phyloP scores from a whole-genome alignment of 92 coral and sea anemone species.

The Umimayanthus chanpuru region DNA sequence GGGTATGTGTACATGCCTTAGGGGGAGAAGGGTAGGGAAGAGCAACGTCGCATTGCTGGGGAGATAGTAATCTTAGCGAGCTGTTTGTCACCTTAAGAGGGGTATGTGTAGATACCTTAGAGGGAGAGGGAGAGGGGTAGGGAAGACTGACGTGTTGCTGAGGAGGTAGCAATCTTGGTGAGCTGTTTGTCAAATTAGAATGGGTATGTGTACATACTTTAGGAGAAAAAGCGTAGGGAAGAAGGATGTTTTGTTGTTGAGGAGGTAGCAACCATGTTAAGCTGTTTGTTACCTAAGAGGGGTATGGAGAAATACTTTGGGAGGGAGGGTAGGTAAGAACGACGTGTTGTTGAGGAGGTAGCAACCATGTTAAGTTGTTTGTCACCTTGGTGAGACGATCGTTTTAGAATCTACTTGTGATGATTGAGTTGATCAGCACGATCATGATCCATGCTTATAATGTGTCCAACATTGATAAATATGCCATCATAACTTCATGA shows the following conservation, averaged over 20 bases:
- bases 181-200: conserved; percentile 43
- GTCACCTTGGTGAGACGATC: conserved; percentile 36
- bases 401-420: neutral
- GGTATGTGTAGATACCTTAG: conserved; percentile 18
- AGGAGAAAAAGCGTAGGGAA: neutral
- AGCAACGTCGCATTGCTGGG: conserved; percentile 52
- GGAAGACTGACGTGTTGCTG: conserved; percentile 50
- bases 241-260: conserved; percentile 44
- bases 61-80: conserved; percentile 50
- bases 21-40: conserved; percentile 1
- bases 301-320: conserved; percentile 15
- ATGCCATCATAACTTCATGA: neutral
- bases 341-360: conserved; percentile 53
- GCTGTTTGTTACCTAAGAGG: conserved; percentile 45
- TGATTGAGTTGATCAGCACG: neutral
- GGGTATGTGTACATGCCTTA: conserved; percentile 28
- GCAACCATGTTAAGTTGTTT: conserved; percentile 42
- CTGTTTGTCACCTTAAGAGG: conserved; percentile 47
- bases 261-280: conserved; percentile 48
- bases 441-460: neutral
- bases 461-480: too few species aligned
- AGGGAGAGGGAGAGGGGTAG: neutral
- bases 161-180: conserved; percentile 55
- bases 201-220: conserved; percentile 19
- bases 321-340: conserved; percentile 12